Base-by-base conservation (phyloP, 1,140 invertebrate genomes). In the Scylla paramamosain region DNA sequence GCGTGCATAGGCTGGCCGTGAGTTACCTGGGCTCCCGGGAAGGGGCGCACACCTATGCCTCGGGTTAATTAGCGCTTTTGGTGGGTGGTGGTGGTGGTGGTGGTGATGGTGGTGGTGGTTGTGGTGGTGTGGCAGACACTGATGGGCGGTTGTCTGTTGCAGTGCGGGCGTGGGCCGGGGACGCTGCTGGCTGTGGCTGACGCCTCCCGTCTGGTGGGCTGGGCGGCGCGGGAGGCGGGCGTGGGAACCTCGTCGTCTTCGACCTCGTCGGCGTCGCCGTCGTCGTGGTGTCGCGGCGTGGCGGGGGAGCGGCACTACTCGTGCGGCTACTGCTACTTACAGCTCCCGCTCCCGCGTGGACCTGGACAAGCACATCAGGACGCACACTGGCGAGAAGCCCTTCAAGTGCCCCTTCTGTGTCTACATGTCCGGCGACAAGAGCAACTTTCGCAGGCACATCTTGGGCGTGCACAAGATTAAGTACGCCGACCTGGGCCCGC, bases 391-490 rank as follows among this genome's bases (percentile, higher is more conserved):
- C 0, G 99, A 99, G 97, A 99, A 99, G 96, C 99, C 99, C 0
- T 99, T 99, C 97, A 98, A 98, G 31, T 99, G 99, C 97, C 98
- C 98, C 88, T 98, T 99, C 96, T 99, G 99, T 97, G 98, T 98
- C 96, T 98, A 99, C 16, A 99, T 99, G 0, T 99, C 99, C 97
- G 99, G 99, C 29, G 99, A 99, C 97, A 97, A 99, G 87, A 99
- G 99, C 39, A 99, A 99, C 97, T 97, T 99, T 46, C 97, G 99
- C 25, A 99, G 99, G 0, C 99, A 99, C 97, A 97, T 99, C 2
- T 99, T 99, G 97, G 99, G 99, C 0, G 99, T 99, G 97, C 99
- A 99, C 4, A 99, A 99, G 96, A 98, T 99, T 3, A 99, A 99
- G 97, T 88, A 91, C 90, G 29, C 77, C 59, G 93, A 94, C 32